Evolutionary conservation across 2,888 invertebrate species (phyloP).

Genomic region (Eupithecia insigniata): DNA sequence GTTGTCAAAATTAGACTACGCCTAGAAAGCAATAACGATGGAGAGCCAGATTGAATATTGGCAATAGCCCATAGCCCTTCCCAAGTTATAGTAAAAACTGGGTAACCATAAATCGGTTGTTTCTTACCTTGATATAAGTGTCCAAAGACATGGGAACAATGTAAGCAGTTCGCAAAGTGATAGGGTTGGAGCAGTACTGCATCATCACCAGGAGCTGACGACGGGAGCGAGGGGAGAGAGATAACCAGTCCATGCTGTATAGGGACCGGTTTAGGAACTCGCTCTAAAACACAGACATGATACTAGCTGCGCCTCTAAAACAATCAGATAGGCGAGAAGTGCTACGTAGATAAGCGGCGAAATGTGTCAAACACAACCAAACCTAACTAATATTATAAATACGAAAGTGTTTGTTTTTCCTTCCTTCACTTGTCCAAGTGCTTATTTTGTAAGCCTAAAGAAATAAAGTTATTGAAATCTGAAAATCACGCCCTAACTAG

Average conservation of each 20-base stretch:
- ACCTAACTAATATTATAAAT: too few relatives aligned
- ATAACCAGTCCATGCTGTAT: conserved; percentile 64
- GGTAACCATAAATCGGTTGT: background rate
- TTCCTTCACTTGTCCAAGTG: too few relatives aligned
- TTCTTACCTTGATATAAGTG: conserved; percentile 66
- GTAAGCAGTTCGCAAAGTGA: conserved; percentile 63
- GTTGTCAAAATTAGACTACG: too few relatives aligned
- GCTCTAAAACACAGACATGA: conserved; percentile 68
- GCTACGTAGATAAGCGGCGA: background rate
- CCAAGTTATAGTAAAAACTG: background rate
- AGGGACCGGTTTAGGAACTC: conserved; percentile 64
- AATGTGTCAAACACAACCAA: background rate
- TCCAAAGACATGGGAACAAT: conserved; percentile 72
- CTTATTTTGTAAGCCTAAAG: too few relatives aligned
- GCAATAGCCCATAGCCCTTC: too few relatives aligned
- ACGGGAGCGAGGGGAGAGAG: conserved; percentile 63
- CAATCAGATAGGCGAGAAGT: conserved; percentile 8
- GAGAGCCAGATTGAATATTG: too few relatives aligned
- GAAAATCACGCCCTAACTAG: too few relatives aligned
- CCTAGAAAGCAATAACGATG: too few relatives aligned
- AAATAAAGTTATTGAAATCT: too few relatives aligned
- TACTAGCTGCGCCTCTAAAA: too few relatives aligned
- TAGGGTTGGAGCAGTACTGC: conserved; percentile 58
- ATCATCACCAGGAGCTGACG: conserved; percentile 65
- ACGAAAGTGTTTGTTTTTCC: too few relatives aligned